Conservation (phyloP, 2,113 vertebrate species). For the Paradoxurus hermaphroditus region DNA sequence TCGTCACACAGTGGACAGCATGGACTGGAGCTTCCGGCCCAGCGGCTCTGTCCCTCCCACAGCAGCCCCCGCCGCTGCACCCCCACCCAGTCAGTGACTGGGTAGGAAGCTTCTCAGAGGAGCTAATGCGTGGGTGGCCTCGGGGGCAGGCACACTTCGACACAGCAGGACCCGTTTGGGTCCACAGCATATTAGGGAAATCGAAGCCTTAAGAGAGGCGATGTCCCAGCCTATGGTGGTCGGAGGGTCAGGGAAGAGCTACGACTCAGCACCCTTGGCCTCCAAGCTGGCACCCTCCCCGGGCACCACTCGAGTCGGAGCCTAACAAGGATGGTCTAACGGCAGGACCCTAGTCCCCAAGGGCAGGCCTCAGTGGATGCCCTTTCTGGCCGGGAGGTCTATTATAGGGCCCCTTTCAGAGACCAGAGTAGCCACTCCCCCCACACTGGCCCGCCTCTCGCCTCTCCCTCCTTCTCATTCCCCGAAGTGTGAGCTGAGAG, state of each 20-base stretch:
- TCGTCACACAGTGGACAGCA: too few species aligned
- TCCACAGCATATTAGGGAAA: not conserved
- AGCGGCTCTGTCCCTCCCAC: not conserved
- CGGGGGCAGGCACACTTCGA: not conserved
- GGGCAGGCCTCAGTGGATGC: not conserved
- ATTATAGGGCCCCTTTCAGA: not conserved
- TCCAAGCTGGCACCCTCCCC: not conserved
- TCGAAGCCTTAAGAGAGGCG: not conserved
- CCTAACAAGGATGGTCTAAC: fast-evolving
- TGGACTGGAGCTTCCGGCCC: not conserved
- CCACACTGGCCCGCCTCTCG: not conserved
- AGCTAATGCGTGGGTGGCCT: not conserved
- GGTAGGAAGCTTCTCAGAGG: not conserved
- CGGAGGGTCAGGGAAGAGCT: not conserved
- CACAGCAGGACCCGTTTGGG: not conserved
- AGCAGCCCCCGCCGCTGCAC: not conserved
- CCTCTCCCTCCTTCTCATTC: not conserved
- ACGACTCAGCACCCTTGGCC: not conserved
- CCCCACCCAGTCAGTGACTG: too few species aligned
- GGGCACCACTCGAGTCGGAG: not conserved
- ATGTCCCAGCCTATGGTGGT: not conserved
- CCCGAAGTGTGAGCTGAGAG: not conserved
- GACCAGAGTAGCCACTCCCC: not conserved
- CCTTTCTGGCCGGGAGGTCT: not conserved
- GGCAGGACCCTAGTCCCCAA: not conserved